Conservation (phyloP, 2,888 invertebrate species). For the Leptopilina syphax region DNA sequence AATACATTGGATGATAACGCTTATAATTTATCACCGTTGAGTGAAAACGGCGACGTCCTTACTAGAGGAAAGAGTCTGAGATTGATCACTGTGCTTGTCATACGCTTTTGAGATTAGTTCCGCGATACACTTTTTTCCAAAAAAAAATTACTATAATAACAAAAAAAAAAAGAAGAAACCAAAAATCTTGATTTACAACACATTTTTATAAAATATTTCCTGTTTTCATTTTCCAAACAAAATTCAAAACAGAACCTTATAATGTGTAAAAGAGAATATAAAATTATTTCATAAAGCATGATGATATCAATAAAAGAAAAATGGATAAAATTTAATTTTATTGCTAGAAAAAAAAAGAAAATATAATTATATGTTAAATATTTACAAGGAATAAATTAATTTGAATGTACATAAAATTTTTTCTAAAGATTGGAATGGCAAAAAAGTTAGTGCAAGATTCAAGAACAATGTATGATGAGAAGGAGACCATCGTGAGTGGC, state of each 20-base stretch:
- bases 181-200: neutral
- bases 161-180: neutral
- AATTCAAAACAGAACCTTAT: no score
- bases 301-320: no score
- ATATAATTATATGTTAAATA: neutral
- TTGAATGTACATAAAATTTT: neutral
- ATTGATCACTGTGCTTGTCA: slow-evolving; percentile 52
- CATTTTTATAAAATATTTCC: neutral
- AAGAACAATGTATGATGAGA: slow-evolving; percentile 60
- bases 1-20: slow-evolving; percentile 64
- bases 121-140: slow-evolving; percentile 21
- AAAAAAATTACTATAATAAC: neutral
- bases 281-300: no score
- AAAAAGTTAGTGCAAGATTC: slow-evolving; percentile 50
- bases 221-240: neutral
- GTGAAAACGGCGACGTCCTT: slow-evolving; percentile 65
- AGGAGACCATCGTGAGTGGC: slow-evolving; percentile 65
- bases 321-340: no score
- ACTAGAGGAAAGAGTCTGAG: slow-evolving; percentile 52
- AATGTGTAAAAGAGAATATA: no score
- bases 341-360: no score
- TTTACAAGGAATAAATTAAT: neutral
- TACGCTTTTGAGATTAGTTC: slow-evolving; percentile 32
- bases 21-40: slow-evolving; percentile 58
- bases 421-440: slow-evolving; percentile 15